Percentiles rank a stretch among this genome's conserved stretches.
These are phyloP conservation scores for Drosophila mauritiana DNA, from an alignment of 1,140 invertebrate species.

Conservation along the genomic window DNA sequence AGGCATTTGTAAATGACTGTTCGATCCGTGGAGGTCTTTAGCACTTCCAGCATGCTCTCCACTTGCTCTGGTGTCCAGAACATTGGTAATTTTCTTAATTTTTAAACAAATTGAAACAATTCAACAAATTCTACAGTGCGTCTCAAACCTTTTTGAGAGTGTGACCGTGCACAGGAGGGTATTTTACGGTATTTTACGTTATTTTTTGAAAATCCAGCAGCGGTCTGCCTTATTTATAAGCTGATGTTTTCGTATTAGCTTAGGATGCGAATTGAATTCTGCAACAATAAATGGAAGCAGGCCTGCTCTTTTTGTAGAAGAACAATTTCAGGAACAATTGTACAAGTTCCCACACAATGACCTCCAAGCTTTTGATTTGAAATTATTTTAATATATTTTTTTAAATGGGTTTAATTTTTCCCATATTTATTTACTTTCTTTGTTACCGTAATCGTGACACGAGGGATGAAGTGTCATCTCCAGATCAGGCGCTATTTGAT, in stretches of 20 bases:
- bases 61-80: slow-evolving; percentile 65
- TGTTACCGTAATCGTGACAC: slow-evolving; percentile 2
- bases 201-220: background rate
- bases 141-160: slow-evolving; percentile 1
- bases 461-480: background rate
- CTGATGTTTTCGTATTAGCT: too few species aligned
- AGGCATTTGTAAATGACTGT: slow-evolving; percentile 77
- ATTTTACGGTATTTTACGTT: background rate
- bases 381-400: too few species aligned
- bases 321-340: too few species aligned
- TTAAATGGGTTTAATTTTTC: too few species aligned
- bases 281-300: too few species aligned
- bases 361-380: too few species aligned
- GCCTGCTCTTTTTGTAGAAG: too few species aligned
- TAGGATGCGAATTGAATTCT: too few species aligned
- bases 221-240: background rate
- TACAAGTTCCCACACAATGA: background rate
- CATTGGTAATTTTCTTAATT: slow-evolving; percentile 47
- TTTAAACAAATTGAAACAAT: slow-evolving; percentile 13
- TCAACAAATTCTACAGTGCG: slow-evolving; percentile 6
- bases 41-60: slow-evolving; percentile 66
- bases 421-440: background rate
- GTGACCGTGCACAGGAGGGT: background rate
- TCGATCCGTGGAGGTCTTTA: slow-evolving; percentile 79
- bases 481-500: background rate